These are phyloP conservation scores for Microtus ochrogaster DNA, from an alignment of 2,113 vertebrate genomes.

Conservation along the genomic window DNA sequence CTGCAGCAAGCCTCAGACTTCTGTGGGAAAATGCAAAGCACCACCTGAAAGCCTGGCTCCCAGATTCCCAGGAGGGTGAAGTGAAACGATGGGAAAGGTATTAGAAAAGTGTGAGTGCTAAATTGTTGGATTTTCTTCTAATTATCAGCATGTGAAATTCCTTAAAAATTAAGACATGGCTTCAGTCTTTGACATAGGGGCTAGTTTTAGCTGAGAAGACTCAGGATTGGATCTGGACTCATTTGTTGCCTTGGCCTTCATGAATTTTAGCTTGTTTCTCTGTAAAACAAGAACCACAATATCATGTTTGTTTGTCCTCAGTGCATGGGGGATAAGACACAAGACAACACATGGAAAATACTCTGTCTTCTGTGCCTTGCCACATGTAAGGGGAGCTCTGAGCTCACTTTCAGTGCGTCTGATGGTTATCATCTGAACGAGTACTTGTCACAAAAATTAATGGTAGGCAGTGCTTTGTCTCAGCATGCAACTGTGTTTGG, in stretches of 20 bases:
- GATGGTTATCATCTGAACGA: not conserved
- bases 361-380: not conserved
- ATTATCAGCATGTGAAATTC: not conserved
- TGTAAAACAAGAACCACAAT: not conserved
- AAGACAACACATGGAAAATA: not conserved
- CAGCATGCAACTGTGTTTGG: not conserved
- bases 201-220: not conserved
- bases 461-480: not conserved
- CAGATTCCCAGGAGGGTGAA: not conserved
- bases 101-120: not conserved
- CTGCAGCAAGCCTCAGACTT: not conserved
- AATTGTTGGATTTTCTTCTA: constrained; percentile 1
- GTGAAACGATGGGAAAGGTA: not conserved
- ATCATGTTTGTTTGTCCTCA: not conserved
- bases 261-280: not conserved
- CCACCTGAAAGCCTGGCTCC: not conserved
- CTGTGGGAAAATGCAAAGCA: not conserved
- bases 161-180: not conserved
- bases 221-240: not conserved
- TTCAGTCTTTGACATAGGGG: not conserved
- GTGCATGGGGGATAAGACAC: not conserved
- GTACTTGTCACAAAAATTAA: not conserved
- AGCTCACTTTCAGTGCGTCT: not conserved
- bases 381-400: not conserved
- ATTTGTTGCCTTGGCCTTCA: not conserved